Percentiles rank a stretch among this genome's conserved stretches.
phyloP scores from a whole-genome alignment of 2,113 vertebrate genomes.

The Rattus norvegicus region GRCr8 NC_086027.1:61451501-61452000 shows the following conservation, averaged over 20 bases:
- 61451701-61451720: not conserved
- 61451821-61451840: not conserved
- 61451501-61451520: not conserved
- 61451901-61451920: not conserved
- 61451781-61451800: not conserved
- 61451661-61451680: not conserved
- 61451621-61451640: no score
- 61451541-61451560: not conserved
- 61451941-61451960: not conserved
- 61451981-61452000: not conserved
- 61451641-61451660: no score
- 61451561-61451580: not conserved
- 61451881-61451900: not conserved
- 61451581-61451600: no score
- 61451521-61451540: not conserved
- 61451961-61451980: not conserved
- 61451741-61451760: not conserved
- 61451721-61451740: not conserved
- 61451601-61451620: not conserved
- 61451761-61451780: not conserved
- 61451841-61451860: not conserved
- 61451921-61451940: not conserved
- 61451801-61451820: not conserved
- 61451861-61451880: not conserved
- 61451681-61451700: not conserved